phyloP scores from a whole-genome alignment of 2,113 vertebrate genomes.

The Actenoides hombroni region DNA sequence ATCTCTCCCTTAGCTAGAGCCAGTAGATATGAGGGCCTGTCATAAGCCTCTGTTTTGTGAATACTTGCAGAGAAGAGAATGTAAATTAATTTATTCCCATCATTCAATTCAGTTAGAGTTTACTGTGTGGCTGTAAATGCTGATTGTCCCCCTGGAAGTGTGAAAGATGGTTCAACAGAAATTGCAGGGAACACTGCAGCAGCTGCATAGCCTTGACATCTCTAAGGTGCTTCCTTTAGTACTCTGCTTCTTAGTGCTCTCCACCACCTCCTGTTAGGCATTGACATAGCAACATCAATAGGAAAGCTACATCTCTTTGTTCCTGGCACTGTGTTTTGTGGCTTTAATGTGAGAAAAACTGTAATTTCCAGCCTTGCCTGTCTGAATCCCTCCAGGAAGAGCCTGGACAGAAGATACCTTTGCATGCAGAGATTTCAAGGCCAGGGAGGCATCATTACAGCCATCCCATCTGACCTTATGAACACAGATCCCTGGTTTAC shows the following conservation, averaged over 20 bases:
- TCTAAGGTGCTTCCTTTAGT: neutral
- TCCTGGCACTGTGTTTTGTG: neutral
- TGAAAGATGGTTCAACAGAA: neutral
- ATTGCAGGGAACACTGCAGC: neutral
- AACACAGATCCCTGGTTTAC: neutral
- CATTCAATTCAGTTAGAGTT: neutral
- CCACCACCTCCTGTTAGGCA: neutral
- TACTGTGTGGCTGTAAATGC: neutral
- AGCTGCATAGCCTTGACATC: neutral
- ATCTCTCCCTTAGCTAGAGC: neutral
- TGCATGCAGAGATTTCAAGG: neutral
- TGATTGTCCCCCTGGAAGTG: fast-evolving
- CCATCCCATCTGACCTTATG: neutral
- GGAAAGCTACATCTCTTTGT: neutral
- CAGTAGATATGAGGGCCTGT: neutral
- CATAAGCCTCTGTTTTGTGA: neutral
- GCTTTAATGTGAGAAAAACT: neutral
- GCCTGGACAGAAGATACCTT: neutral
- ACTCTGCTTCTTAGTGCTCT: neutral
- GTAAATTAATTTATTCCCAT: neutral
- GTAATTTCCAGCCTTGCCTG: neutral
- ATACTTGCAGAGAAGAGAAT: neutral
- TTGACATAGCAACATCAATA: neutral
- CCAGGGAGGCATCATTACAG: neutral
- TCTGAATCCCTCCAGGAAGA: neutral